Evolutionary conservation across 2,888 invertebrate genomes (phyloP).

Genomic region (Meiosimyza platycephala): DNA sequence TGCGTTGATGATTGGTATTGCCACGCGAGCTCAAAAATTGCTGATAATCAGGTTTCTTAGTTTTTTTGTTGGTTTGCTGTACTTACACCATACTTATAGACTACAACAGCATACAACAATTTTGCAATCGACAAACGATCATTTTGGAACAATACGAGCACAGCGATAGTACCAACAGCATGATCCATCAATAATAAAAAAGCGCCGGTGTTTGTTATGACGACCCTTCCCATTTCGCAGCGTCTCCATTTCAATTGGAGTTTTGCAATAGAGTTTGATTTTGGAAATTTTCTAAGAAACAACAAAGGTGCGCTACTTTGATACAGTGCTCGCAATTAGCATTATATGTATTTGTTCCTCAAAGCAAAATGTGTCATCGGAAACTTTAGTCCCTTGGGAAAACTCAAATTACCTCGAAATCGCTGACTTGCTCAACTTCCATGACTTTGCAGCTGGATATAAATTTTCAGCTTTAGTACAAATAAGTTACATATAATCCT

Average conservation of each 20-base stretch:
- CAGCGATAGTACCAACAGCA: neutral
- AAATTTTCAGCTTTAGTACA: no score
- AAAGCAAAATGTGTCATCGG: neutral
- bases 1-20: constrained; percentile 18
- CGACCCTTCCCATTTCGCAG: constrained; percentile 11
- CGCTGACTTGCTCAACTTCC: no score
- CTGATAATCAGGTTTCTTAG: constrained; percentile 27
- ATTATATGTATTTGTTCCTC: neutral
- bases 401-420: constrained; percentile 3
- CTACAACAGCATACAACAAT: constrained; percentile 9
- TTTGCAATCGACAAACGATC: constrained; percentile 23
- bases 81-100: neutral
- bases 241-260: constrained; percentile 17
- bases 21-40: constrained; percentile 23
- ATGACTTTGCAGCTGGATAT: no score
- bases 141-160: neutral
- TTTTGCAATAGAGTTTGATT: constrained; percentile 5
- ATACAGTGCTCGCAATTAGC: neutral
- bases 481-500: no score
- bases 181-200: neutral
- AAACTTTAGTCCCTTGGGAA: constrained; percentile 7
- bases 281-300: neutral
- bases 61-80: neutral
- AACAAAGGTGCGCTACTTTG: neutral
- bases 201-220: neutral